Base-by-base conservation (phyloP, 2,797 vertebrate genomes). In the Ceryle rudis region DNA sequence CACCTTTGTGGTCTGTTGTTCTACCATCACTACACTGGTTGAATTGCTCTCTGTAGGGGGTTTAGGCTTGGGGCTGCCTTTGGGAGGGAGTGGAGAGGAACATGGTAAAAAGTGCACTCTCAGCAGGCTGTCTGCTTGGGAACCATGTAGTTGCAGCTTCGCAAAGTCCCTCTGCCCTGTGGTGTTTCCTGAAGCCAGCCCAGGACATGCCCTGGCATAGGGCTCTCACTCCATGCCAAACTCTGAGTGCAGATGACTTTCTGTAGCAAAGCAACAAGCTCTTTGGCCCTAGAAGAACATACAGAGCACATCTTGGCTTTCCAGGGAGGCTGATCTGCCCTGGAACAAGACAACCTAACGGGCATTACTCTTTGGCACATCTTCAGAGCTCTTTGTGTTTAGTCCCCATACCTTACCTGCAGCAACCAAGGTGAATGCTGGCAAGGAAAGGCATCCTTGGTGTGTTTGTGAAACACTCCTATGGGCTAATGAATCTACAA, bases 11-110 rank as follows among this genome's bases (percentile, higher is more conserved):
- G 31, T 58, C 21, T 75, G 17, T 19, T 4, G 19, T 31, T n/a
- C 28, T 25, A 10, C n/a, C 6, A 6, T 6, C n/a, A 4, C 42
- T 18, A 37, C 12, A 0, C 61, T 3, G 10, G 7, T 37, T 39
- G 47, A 57, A 31, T n/a, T 39, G 54, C 58, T 81, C 26, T 46
- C 69, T 1, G 3, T 16, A 33, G 42, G 71, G 89, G 55, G 5
- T 49, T 86, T 57, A 14, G 49, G 37, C 5, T 77, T 51, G 47
- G 33, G 49, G 57, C 58, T 41, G 52, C 67, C 67, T 60, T 51
- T 42, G 44, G 67, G 69, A 80, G 23, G 20, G 39, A 61, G 42
- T 2, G 6, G 62, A 39, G 51, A 83, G 65, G 49, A 77, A 28
- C 12, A 42, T 41, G 41, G 31, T 37, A 64, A 71, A 65, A 83